phyloP scores from a whole-genome alignment of 2,888 invertebrate genomes.

The Lingula anatina region DNA sequence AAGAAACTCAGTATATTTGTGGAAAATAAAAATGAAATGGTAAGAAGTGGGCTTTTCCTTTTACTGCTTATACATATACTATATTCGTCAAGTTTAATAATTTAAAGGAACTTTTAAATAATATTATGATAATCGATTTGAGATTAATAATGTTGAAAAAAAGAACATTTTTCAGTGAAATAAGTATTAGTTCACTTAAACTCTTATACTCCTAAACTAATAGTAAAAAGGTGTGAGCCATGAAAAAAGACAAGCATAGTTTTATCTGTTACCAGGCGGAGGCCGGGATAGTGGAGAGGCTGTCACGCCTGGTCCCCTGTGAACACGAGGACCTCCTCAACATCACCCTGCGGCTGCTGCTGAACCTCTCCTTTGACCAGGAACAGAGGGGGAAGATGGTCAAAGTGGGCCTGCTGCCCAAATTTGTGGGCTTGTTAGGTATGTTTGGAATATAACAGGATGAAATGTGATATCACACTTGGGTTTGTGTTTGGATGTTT shows the following conservation, averaged over 20 bases:
- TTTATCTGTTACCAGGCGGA: constrained; percentile 26
- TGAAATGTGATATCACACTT: no score
- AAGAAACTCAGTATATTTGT: constrained; percentile 91
- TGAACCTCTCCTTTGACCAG: constrained; percentile 93
- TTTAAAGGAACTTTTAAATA: no score
- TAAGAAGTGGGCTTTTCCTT: no score
- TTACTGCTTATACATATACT: no score
- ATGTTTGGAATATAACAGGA: no score
- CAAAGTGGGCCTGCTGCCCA: constrained; percentile 79
- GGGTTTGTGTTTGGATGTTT: no score
- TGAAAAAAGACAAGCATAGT: not conserved
- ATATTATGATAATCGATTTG: no score
- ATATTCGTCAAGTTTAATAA: no score
- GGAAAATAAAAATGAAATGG: constrained; percentile 92
- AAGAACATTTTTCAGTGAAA: not conserved
- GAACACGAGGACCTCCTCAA: constrained; percentile 67
- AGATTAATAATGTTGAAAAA: no score
- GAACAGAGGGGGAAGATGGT: constrained; percentile 84
- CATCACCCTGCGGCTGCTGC: constrained; percentile 79
- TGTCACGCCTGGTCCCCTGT: constrained; percentile 71
- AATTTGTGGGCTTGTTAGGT: constrained; percentile 83
- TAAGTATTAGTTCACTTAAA: not conserved
- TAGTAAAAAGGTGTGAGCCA: not conserved
- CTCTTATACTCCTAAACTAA: not conserved
- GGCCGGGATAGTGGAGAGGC: constrained; percentile 56